phyloP scores from a whole-genome alignment of 2,113 vertebrate genomes.

The Balaeniceps rex region DNA sequence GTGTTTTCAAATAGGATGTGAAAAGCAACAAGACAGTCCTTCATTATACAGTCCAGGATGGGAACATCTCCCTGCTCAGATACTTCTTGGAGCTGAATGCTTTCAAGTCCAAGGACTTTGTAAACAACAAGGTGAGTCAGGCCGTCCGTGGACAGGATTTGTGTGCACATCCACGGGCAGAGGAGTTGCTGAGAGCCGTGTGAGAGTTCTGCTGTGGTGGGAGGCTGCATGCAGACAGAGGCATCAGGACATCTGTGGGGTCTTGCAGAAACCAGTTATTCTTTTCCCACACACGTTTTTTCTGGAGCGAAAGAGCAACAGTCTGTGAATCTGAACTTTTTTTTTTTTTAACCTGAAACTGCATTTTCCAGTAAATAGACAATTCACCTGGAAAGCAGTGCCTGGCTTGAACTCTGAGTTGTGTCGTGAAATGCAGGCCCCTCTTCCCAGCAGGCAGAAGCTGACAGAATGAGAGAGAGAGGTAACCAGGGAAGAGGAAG shows the following conservation, averaged over 20 bases:
- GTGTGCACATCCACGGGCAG: background rate
- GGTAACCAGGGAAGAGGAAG: background rate
- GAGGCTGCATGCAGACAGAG: background rate
- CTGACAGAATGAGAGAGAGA: background rate
- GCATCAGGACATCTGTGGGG: background rate
- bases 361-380: background rate
- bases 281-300: background rate
- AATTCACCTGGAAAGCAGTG: background rate
- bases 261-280: background rate
- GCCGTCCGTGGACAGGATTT: background rate
- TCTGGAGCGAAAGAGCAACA: background rate
- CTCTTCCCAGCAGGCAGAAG: background rate
- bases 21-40: slow-evolving; percentile 60
- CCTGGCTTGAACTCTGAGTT: background rate
- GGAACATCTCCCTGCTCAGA: slow-evolving; percentile 34
- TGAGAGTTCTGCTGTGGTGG: background rate
- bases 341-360: background rate
- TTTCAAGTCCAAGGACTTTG: slow-evolving; percentile 20
- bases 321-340: background rate
- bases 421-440: background rate
- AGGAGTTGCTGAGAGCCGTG: background rate
- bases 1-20: slow-evolving; percentile 32
- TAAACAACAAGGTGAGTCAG: slow-evolving; percentile 41
- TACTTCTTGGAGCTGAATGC: slow-evolving; percentile 51
- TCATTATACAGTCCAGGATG: slow-evolving; percentile 41